Evolutionary conservation across 2,113 vertebrate genomes (phyloP), one percentile per base, ranked within the genome.

Genomic region (Aspidoscelis tigris): DNA sequence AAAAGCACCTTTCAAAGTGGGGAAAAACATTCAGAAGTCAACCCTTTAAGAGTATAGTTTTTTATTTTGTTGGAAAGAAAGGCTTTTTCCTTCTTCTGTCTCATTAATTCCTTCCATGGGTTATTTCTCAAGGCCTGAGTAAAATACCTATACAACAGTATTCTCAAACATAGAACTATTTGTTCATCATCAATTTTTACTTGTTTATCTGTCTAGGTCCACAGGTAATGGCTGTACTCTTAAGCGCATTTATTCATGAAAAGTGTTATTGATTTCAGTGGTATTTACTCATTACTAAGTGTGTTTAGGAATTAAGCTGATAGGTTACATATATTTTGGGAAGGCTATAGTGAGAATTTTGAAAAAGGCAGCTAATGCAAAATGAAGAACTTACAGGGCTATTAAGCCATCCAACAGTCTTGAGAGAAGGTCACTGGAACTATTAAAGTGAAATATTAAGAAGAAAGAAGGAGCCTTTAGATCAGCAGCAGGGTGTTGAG

Each of bases 221-320:
- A 81, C 79, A 70, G 79, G 68, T 55, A 81, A 71, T 81, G 44
- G 47, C n/a, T 71, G 55, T 81, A 50, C 79, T 53, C 66, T 81
- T 70, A 81, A 81, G 66, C 43, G n/a, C n/a, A 81, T 81, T 80
- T 71, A 71, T 81, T 81, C 68, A 81, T 71, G 66, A 81, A 81
- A 81, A 81, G 66, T 71, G 79, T 81, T 70, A 81, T 81, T 81
- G 68, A 71, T 81, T 70, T 55, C n/a, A 22, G 26, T 41, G n/a
- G 66, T 70, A 70, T 41, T 39, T 69, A 81, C 66, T 81, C 47
- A 81, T 81, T 70, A 81, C 68, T 69, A 81, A 55, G 47, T 70
- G 66, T 71, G 79, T 53, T 71, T 76, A 83, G 61, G 58, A 65
- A 66, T 65, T 75, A 76, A 68, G 44, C 61, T 76, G 43, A 66